These are phyloP conservation scores for Chymomyza amoena DNA, from an alignment of 2,888 invertebrate species.

Conservation along the genomic window DNA sequence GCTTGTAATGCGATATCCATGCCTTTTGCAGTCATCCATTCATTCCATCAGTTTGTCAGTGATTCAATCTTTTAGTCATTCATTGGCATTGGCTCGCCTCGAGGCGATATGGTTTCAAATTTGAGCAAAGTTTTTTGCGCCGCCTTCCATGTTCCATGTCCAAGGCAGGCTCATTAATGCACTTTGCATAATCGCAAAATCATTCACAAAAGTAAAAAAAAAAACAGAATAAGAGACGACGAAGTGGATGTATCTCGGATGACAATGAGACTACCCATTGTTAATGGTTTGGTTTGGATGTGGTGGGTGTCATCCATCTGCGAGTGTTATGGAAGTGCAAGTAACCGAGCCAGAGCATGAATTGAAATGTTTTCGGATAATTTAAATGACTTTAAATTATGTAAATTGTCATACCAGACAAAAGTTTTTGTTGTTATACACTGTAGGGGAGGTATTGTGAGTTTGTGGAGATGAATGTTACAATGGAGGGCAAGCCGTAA, in stretches of 20 bases:
- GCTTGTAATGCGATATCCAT: slow-evolving; percentile 58
- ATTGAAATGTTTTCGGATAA: slow-evolving; percentile 73
- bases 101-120: slow-evolving; percentile 25
- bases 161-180: slow-evolving; percentile 70
- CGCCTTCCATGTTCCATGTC: slow-evolving; percentile 3
- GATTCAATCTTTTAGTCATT: slow-evolving; percentile 45
- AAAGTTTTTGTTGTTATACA: slow-evolving; percentile 14
- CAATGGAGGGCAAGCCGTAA: too few species aligned
- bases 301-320: slow-evolving; percentile 43
- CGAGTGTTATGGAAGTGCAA: slow-evolving; percentile 27
- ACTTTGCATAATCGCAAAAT: slow-evolving; percentile 73
- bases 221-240: slow-evolving; percentile 26
- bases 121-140: slow-evolving; percentile 38
- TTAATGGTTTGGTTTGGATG: slow-evolving; percentile 15
- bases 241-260: slow-evolving; percentile 18
- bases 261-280: slow-evolving; percentile 8
- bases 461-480: too few species aligned
- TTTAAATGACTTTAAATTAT: slow-evolving; percentile 76
- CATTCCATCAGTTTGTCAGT: slow-evolving; percentile 3
- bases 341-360: slow-evolving; percentile 38
- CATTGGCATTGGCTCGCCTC: slow-evolving; percentile 16
- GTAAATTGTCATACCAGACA: slow-evolving; percentile 76
- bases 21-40: not conserved
- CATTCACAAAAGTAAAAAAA: slow-evolving; percentile 57
- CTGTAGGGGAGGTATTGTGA: too few species aligned